These are phyloP conservation scores for Apamea sordens DNA, from an alignment of 2,888 invertebrate genomes.

Conservation along the genomic window DNA sequence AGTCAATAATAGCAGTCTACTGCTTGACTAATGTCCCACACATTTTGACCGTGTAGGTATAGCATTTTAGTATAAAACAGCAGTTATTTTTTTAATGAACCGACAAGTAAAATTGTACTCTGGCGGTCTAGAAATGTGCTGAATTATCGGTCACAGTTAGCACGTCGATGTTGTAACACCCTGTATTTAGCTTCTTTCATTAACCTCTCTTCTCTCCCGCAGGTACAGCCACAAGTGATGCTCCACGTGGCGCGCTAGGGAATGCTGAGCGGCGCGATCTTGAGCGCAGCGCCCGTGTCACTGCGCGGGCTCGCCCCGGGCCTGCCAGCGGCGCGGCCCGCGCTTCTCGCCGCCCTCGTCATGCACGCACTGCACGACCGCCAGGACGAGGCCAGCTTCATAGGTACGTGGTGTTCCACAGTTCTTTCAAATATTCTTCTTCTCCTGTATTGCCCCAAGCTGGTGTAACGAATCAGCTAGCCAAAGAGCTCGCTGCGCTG, in stretches of 20 bases:
- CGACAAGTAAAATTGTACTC: background rate
- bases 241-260: slow-evolving; percentile 71
- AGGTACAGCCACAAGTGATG: slow-evolving; percentile 67
- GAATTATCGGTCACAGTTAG: background rate
- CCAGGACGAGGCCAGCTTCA: slow-evolving; percentile 91
- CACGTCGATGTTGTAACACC: background rate
- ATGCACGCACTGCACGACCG: slow-evolving; percentile 88
- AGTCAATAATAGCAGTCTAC: background rate
- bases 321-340: slow-evolving; percentile 91
- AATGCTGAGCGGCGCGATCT: slow-evolving; percentile 89
- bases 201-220: background rate
- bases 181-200: background rate
- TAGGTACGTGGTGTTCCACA: slow-evolving; percentile 82
- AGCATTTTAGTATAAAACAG: no score
- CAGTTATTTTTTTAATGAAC: background rate
- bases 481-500: background rate
- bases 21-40: background rate
- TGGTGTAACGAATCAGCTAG: background rate
- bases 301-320: slow-evolving; percentile 91
- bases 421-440: background rate
- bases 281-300: slow-evolving; percentile 89
- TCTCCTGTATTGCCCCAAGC: background rate
- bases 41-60: background rate
- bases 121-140: background rate
- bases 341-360: slow-evolving; percentile 88